Evolutionary conservation across 1,140 invertebrate species (phyloP).

Genomic region (Scaptomyza pallida): DNA sequence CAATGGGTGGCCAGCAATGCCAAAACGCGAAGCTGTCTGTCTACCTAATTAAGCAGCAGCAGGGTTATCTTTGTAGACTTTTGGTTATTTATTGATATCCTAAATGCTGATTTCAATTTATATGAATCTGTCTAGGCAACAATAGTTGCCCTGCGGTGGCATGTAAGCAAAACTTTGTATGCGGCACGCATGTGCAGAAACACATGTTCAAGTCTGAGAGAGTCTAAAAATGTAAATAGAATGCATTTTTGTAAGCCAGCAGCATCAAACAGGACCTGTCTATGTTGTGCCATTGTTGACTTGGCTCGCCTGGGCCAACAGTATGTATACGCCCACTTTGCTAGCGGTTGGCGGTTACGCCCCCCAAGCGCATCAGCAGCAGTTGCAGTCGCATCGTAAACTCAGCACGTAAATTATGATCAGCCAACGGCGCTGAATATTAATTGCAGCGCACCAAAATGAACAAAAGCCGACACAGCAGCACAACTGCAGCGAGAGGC

Average conservation of each 20-base stretch:
- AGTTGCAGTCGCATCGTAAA: slow-evolving; percentile 71
- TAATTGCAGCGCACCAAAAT: slow-evolving; percentile 83
- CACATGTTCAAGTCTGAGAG: slow-evolving; percentile 31
- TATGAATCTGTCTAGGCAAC: slow-evolving; percentile 1
- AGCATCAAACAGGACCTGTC: slow-evolving; percentile 8
- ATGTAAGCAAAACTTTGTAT: slow-evolving; percentile 10
- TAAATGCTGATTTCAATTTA: slow-evolving; percentile 13
- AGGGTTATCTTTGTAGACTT: neutral
- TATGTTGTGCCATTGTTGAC: slow-evolving; percentile 51
- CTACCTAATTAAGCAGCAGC: slow-evolving; percentile 23
- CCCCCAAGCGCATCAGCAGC: slow-evolving; percentile 40
- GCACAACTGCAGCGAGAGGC: slow-evolving; percentile 27
- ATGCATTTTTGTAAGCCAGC: slow-evolving; percentile 55
- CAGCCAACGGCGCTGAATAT: slow-evolving; percentile 84
- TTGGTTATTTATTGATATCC: slow-evolving; percentile 8
- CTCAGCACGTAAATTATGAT: slow-evolving; percentile 84
- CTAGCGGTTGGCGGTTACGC: slow-evolving; percentile 66
- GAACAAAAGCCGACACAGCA: slow-evolving; percentile 66
- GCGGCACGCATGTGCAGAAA: slow-evolving; percentile 49
- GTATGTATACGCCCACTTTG: slow-evolving; percentile 63
- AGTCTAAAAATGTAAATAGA: slow-evolving; percentile 65
- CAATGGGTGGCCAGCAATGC: slow-evolving; percentile 58
- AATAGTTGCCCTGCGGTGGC: slow-evolving; percentile 10
- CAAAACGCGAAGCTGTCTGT: neutral
- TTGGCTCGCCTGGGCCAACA: slow-evolving; percentile 29